Percentiles rank a stretch among this genome's conserved stretches.
Conservation (phyloP, 2,888 invertebrate genomes). For the Trilocha varians region DNA sequence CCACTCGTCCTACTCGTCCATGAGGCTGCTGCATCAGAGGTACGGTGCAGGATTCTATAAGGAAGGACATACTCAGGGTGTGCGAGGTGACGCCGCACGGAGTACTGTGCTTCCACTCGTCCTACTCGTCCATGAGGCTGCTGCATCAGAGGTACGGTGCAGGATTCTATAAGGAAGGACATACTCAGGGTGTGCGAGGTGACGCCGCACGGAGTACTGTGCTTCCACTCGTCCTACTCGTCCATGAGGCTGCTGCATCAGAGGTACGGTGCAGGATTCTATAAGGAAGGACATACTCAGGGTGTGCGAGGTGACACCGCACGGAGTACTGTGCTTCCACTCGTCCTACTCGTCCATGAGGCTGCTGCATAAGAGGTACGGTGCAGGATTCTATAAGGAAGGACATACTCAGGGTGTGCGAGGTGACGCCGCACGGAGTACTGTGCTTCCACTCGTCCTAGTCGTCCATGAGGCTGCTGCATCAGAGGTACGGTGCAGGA, state of each 20-base stretch:
- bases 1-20: constrained; percentile 78
- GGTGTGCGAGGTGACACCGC: constrained; percentile 74
- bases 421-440: too few relatives aligned
- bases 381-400: too few relatives aligned
- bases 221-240: constrained; percentile 84
- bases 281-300: constrained; percentile 71
- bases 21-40: constrained; percentile 65
- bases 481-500: too few relatives aligned
- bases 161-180: constrained; percentile 77
- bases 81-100: constrained; percentile 77
- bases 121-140: constrained; percentile 75
- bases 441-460: too few relatives aligned
- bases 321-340: constrained; percentile 83
- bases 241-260: constrained; percentile 63
- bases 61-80: constrained; percentile 67
- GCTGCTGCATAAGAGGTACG: constrained; percentile 45
- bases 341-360: constrained; percentile 79
- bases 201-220: constrained; percentile 81
- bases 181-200: constrained; percentile 68
- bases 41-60: constrained; percentile 78
- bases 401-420: too few relatives aligned
- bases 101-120: constrained; percentile 83
- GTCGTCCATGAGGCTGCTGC: too few relatives aligned
- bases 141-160: constrained; percentile 57
- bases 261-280: constrained; percentile 73